Evolutionary conservation across 2,888 invertebrate species (phyloP), one percentile per base, ranked within the genome.

Genomic region (Ochropleura leucogaster): DNA sequence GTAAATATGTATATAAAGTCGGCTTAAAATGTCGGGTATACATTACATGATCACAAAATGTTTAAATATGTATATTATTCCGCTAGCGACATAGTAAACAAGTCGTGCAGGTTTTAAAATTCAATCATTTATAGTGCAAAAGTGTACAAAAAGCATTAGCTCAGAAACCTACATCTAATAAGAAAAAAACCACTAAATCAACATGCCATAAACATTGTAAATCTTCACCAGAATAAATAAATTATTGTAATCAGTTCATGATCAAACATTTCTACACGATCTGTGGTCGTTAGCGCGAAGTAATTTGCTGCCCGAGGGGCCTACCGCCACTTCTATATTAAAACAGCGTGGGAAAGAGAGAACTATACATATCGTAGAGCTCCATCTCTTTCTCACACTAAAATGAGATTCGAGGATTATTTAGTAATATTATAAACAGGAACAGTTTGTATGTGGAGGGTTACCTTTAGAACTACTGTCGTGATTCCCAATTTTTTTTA

Each of bases 221-320:
- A 75, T 72, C 68, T 72, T 59, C 55, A 40, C 30, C n/a, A 60
- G 40, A 83, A 55, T 83, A 78, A 79, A 83, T 72, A 80, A 80
- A 80, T 80, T 68, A 84, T 44, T 62, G 68, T 65, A 79, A 80
- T 72, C 84, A 62, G 80, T 73, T 80, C 81, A 74, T 47, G 74
- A 81, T 84, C 84, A 42, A 51, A 84, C 60, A 60, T 84, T 82
- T 85, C 53, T 68, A 47, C 70, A 72, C 60, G 63, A 55, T 72
- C 72, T 42, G 46, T 30, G 49, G 66, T 82, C 72, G 77, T 76
- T 72, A 81, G 68, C 75, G 44, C 65, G 40, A 10, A 68, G 71
- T 67, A 72, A 75, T 72, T 74, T 63, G 60, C 57, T 67, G 68
- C 16, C 4, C 53, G n/a, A 44, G 62, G 44, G 62, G 62, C 14